Percentiles rank a stretch among this genome's conserved stretches.
phyloP scores from a whole-genome alignment of 2,113 vertebrate genomes.

The Arenaria interpres region DNA sequence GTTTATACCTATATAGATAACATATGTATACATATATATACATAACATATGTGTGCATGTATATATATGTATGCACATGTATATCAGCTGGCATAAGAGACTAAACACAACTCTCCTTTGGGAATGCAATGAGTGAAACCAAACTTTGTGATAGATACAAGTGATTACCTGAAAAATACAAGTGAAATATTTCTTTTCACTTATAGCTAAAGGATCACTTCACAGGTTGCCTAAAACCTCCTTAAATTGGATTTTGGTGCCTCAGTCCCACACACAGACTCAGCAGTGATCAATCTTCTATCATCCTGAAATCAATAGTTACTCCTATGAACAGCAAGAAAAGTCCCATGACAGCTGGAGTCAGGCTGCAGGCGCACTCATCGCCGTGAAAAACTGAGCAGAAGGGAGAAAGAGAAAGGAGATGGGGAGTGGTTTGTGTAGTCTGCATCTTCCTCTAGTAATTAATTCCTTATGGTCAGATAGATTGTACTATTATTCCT shows the following conservation, averaged over 20 bases:
- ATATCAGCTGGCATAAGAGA: not conserved
- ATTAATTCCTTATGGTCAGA: not conserved
- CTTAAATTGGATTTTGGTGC: not conserved
- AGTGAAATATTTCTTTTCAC: not conserved
- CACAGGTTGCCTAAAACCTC: not conserved
- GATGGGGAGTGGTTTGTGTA: not conserved
- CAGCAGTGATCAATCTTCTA: not conserved
- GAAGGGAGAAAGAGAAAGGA: not conserved
- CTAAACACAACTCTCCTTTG: not conserved
- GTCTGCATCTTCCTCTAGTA: not conserved
- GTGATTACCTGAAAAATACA: not conserved
- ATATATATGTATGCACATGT: not conserved
- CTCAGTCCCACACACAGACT: not conserved
- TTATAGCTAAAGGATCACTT: not conserved
- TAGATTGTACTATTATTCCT: not conserved
- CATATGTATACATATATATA: too few relatives aligned
- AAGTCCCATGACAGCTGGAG: not conserved
- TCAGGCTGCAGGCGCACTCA: not conserved
- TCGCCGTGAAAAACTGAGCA: not conserved
- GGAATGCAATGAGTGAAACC: not conserved
- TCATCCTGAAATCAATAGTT: not conserved
- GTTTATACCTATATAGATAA: too few relatives aligned
- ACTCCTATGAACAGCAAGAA: accelerated
- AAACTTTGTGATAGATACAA: not conserved
- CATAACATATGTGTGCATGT: not conserved